Conservation (phyloP, 92 coral and sea anemone species). For the Epizoanthus scotinus region DNA sequence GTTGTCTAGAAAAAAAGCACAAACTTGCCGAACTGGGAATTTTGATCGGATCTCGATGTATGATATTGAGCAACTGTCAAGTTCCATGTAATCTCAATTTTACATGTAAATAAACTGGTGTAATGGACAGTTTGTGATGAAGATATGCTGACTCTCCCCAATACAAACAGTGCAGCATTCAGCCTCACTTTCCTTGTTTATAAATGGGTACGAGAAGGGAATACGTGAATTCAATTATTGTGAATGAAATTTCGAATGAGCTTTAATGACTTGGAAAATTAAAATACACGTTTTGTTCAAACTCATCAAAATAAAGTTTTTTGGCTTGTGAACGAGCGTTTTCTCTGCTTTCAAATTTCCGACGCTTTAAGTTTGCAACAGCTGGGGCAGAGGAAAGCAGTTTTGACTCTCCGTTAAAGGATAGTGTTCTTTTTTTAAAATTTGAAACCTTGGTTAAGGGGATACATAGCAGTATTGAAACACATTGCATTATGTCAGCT, state of each 20-base stretch:
- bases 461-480: constrained; percentile 27
- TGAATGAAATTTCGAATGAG: constrained; percentile 11
- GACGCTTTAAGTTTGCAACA: constrained; percentile 36
- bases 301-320: background rate
- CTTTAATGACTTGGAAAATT: constrained; percentile 33
- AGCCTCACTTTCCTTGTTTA: background rate
- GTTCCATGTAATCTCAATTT: constrained; percentile 77
- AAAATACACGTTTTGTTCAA: constrained; percentile 1
- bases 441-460: constrained; percentile 37
- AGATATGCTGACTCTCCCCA: constrained; percentile 12
- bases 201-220: constrained; percentile 2
- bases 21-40: constrained; percentile 34
- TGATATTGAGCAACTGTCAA: constrained; percentile 61
- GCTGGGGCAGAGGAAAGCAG: constrained; percentile 31
- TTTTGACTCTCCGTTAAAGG: constrained; percentile 46
- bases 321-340: constrained; percentile 2
- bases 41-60: constrained; percentile 53
- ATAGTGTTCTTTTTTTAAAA: constrained; percentile 24
- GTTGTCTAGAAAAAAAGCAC: constrained; percentile 24
- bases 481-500: constrained; percentile 1
- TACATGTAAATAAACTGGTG: constrained; percentile 93
- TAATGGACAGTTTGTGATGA: constrained; percentile 37
- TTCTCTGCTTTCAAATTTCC: constrained; percentile 14
- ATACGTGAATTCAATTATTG: background rate
- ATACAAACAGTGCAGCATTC: background rate